A percentile compares a stretch with the other conserved stretches of the same genome.
Conservation (phyloP, 2,113 vertebrate genomes). For the Cettia cetti region DNA sequence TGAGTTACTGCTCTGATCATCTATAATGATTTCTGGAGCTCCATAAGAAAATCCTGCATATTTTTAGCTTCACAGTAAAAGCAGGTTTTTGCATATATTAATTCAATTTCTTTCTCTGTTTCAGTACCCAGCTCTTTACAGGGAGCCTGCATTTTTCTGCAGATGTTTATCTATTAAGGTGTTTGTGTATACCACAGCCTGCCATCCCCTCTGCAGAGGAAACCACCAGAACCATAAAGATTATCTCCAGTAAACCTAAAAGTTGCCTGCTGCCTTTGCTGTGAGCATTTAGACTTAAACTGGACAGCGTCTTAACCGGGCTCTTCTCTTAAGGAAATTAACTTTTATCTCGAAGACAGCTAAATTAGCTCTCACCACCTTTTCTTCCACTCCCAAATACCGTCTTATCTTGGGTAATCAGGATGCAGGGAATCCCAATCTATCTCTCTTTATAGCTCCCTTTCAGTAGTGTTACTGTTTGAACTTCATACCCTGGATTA, state of each 20-base stretch:
- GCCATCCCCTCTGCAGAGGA: background rate
- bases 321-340: background rate
- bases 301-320: background rate
- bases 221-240: conserved; percentile 15
- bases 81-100: background rate
- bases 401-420: conserved; percentile 67
- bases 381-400: conserved; percentile 48
- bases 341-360: conserved; percentile 45
- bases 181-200: conserved; percentile 11
- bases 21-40: conserved; percentile 2
- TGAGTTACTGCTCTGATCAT: background rate
- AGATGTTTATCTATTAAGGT: conserved; percentile 31
- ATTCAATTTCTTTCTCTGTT: background rate
- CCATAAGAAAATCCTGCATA: background rate
- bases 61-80: background rate
- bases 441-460: conserved; percentile 40
- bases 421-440: conserved; percentile 53
- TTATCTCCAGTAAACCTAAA: background rate
- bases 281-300: background rate
- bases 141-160: background rate
- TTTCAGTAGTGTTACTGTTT: conserved; percentile 49
- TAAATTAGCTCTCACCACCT: conserved; percentile 48
- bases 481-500: conserved; percentile 49
- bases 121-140: background rate
- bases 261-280: background rate